Evolutionary conservation across 2,888 invertebrate species (phyloP).

Genomic region (Drosophila kuntzei): DNA sequence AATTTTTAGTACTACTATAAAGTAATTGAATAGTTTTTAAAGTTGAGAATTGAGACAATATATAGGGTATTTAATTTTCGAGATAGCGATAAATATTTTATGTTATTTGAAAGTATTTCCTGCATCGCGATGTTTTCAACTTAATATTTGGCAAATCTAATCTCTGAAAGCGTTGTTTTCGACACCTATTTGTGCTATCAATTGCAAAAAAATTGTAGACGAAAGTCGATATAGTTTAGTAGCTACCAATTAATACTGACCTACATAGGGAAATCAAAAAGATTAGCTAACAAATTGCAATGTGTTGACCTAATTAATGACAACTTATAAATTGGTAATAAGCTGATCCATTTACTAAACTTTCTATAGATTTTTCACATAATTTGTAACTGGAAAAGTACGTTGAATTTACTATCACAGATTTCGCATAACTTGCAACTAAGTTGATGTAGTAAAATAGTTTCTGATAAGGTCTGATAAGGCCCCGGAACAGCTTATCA

Average conservation of each 20-base stretch:
- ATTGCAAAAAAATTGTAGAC: background rate
- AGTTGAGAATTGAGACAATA: background rate
- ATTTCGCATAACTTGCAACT: constrained; percentile 8
- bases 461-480: constrained; percentile 53
- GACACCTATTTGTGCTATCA: constrained; percentile 17
- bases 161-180: constrained; percentile 10
- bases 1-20: background rate
- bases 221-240: background rate
- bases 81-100: background rate
- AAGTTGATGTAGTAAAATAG: constrained; percentile 21
- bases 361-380: background rate
- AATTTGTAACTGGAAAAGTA: background rate
- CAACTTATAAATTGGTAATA: background rate
- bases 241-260: constrained; percentile 25
- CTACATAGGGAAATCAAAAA: constrained; percentile 15
- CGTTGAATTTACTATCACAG: background rate
- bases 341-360: background rate
- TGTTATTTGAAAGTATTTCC: background rate
- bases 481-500: constrained; percentile 34
- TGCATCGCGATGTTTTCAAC: background rate
- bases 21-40: background rate
- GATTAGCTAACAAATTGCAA: constrained; percentile 13
- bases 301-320: background rate
- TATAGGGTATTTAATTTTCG: background rate
- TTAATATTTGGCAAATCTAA: constrained; percentile 22